phyloP scores from a whole-genome alignment of 2,113 vertebrate species.

The Dinomys branickii region DNA sequence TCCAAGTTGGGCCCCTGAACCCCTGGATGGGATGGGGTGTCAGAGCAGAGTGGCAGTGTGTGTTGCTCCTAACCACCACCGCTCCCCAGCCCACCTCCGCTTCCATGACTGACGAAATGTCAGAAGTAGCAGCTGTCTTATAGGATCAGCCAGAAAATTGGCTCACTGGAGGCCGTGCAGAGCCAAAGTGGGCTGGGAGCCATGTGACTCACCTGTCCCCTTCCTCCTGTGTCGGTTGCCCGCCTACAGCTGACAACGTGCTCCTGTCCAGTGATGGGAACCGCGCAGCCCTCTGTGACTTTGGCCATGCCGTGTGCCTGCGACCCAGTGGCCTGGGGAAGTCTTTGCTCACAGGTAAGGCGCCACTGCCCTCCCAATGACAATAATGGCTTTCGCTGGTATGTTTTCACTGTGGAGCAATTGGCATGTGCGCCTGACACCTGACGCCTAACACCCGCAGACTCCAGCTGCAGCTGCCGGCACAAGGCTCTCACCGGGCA shows the following conservation, averaged over 20 bases:
- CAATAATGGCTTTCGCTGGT: background rate
- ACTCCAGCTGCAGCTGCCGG: background rate
- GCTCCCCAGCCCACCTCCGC: background rate
- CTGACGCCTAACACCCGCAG: background rate
- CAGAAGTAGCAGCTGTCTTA: slow-evolving; percentile 51
- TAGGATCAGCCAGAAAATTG: slow-evolving; percentile 54
- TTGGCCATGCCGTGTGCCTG: slow-evolving; percentile 94
- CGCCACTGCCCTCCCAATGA: background rate
- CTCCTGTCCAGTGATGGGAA: slow-evolving; percentile 93
- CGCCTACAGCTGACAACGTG: slow-evolving; percentile 94
- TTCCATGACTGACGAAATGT: slow-evolving; percentile 38
- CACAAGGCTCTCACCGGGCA: background rate
- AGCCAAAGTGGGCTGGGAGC: background rate
- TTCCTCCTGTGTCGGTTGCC: background rate
- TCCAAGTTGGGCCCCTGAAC: background rate
- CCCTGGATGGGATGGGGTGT: background rate
- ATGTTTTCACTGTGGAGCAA: background rate
- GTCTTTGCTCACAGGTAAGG: slow-evolving; percentile 86
- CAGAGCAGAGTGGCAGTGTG: background rate
- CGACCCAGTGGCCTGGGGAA: slow-evolving; percentile 88
- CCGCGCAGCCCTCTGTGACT: slow-evolving; percentile 94
- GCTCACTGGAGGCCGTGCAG: background rate
- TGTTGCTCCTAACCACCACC: background rate
- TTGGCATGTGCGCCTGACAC: background rate
- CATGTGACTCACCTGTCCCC: slow-evolving; percentile 48